These are phyloP conservation scores for Thripadectes ignobilis DNA, from an alignment of 2,797 vertebrate species.

Conservation along the genomic window DNA sequence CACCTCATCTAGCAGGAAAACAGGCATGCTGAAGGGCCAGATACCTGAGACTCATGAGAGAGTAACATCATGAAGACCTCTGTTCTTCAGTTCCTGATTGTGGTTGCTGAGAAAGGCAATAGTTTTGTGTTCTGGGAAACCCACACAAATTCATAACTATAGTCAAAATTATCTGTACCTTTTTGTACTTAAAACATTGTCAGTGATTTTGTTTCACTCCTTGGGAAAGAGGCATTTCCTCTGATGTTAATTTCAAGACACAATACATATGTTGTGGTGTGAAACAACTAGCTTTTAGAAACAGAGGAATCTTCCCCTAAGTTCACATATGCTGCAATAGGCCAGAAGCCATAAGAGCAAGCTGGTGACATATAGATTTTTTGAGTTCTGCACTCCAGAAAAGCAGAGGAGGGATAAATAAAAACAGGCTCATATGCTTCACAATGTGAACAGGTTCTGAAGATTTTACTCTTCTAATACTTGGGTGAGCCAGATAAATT, in stretches of 20 bases:
- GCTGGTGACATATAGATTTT: not conserved
- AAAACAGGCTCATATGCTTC: not conserved
- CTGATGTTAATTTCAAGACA: not conserved
- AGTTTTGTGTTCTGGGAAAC: not conserved
- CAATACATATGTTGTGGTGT: not conserved
- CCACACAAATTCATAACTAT: not conserved
- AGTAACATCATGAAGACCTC: not conserved
- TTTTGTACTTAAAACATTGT: not conserved
- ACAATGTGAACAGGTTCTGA: not conserved
- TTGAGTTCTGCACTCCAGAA: not conserved
- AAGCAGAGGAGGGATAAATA: not conserved
- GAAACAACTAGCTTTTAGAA: not conserved
- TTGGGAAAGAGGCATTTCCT: not conserved
- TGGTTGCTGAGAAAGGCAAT: not conserved
- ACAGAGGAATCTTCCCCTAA: not conserved
- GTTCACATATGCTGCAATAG: rapidly evolving
- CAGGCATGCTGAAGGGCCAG: not conserved
- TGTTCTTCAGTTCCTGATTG: not conserved
- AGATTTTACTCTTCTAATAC: not conserved
- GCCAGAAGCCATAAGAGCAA: rapidly evolving
- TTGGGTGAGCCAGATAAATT: not conserved
- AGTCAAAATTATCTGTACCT: not conserved
- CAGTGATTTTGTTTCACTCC: not conserved
- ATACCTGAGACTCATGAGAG: rapidly evolving
- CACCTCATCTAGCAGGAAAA: not conserved